phyloP scores from a whole-genome alignment of 1,140 invertebrate species.

The Zaprionus camerounensis region DNA sequence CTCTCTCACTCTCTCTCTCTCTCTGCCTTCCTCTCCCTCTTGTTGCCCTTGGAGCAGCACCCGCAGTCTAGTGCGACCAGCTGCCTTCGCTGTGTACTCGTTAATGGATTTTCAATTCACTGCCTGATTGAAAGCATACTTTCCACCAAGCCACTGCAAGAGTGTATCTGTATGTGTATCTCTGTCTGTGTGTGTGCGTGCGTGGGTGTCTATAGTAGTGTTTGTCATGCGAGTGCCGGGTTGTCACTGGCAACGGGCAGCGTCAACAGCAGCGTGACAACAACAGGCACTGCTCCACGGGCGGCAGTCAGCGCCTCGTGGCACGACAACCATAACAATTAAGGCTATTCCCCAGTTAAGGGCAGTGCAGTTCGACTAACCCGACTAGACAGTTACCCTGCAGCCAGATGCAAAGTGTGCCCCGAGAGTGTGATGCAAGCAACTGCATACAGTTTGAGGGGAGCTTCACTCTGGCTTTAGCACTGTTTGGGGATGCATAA shows the following conservation, averaged over 20 bases:
- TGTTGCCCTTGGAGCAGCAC: neutral
- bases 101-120: slow-evolving; percentile 83
- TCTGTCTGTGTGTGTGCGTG: slow-evolving; percentile 33
- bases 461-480: neutral
- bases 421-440: neutral
- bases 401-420: neutral
- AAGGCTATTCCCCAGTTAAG: slow-evolving; percentile 8
- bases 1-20: neutral
- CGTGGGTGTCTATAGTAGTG: slow-evolving; percentile 34
- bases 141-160: slow-evolving; percentile 26
- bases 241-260: slow-evolving; percentile 76
- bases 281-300: slow-evolving; percentile 50
- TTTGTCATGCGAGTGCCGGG: slow-evolving; percentile 59
- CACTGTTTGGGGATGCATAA: neutral
- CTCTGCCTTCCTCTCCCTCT: neutral
- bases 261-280: slow-evolving; percentile 70
- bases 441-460: neutral
- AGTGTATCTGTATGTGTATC: slow-evolving; percentile 16
- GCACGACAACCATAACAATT: slow-evolving; percentile 46
- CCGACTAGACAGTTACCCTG: slow-evolving; percentile 15
- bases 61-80: slow-evolving; percentile 52
- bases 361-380: neutral
- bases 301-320: slow-evolving; percentile 30
- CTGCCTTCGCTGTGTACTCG: slow-evolving; percentile 76
- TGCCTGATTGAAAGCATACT: slow-evolving; percentile 82